phyloP scores from a whole-genome alignment of 1,140 invertebrate genomes.

The Sesamia nonagrioides region DNA sequence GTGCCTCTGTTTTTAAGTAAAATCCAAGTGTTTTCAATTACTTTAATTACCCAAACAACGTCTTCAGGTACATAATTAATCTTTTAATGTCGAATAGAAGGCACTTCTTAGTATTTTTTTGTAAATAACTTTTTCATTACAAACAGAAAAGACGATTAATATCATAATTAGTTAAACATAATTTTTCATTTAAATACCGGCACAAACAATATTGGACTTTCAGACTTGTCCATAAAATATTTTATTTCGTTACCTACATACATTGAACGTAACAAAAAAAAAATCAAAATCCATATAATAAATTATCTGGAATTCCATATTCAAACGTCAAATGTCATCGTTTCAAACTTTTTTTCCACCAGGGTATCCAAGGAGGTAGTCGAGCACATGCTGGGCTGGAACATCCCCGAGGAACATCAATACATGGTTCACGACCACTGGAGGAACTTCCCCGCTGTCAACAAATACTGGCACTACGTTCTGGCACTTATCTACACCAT shows the following conservation, averaged over 20 bases:
- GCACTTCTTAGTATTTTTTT: no score
- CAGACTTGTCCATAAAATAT: no score
- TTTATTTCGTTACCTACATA: no score
- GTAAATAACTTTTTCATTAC: not conserved
- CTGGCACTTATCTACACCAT: conserved; percentile 92
- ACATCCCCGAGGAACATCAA: conserved; percentile 90
- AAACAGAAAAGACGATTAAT: no score
- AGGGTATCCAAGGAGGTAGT: conserved; percentile 80
- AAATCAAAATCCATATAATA: no score
- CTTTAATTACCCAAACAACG: conserved; percentile 34
- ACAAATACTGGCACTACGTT: conserved; percentile 92
- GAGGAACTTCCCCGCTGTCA: conserved; percentile 90
- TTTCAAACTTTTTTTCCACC: not conserved
- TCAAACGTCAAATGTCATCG: not conserved
- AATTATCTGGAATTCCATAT: not conserved
- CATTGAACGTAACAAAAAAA: no score
- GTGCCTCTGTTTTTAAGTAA: conserved; percentile 5
- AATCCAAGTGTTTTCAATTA: conserved; percentile 38
- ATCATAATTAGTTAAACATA: no score
- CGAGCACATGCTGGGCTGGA: conserved; percentile 89
- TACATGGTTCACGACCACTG: conserved; percentile 92
- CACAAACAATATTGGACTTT: no score
- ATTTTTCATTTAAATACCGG: no score
- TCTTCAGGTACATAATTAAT: conserved; percentile 22
- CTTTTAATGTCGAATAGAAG: conserved; percentile 1